phyloP scores from a whole-genome alignment of 2,888 invertebrate genomes.

The Spicauda simplicius region DNA sequence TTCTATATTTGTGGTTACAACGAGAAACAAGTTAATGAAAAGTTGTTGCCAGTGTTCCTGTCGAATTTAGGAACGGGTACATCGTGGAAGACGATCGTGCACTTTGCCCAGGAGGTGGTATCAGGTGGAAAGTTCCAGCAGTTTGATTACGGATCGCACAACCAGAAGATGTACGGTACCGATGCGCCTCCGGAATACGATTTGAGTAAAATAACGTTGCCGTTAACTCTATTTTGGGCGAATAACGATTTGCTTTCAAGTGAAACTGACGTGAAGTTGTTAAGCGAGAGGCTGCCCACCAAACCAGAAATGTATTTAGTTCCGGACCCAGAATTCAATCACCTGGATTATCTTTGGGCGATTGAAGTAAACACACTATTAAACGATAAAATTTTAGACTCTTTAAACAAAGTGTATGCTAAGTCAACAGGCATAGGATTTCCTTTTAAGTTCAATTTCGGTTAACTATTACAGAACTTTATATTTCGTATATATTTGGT shows the following conservation, averaged over 20 bases:
- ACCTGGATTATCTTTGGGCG: constrained; percentile 89
- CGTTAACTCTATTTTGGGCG: constrained; percentile 87
- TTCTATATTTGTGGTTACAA: constrained; percentile 91
- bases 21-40: constrained; percentile 87
- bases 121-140: constrained; percentile 84
- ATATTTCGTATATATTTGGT: too few species aligned
- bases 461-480: background rate
- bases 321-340: constrained; percentile 87
- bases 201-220: constrained; percentile 83
- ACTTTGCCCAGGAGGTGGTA: constrained; percentile 86
- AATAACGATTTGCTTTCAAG: constrained; percentile 90
- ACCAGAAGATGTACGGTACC: constrained; percentile 83
- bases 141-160: constrained; percentile 88
- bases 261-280: constrained; percentile 83
- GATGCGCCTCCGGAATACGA: constrained; percentile 86
- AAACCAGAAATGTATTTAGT: constrained; percentile 83
- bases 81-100: constrained; percentile 89
- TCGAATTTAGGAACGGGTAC: constrained; percentile 90
- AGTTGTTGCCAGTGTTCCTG: constrained; percentile 88
- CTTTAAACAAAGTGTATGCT: constrained; percentile 47
- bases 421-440: constrained; percentile 2
- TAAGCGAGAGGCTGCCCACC: constrained; percentile 78
- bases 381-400: constrained; percentile 79
- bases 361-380: constrained; percentile 84
- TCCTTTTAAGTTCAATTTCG: constrained; percentile 20